phyloP scores from a whole-genome alignment of 2,888 invertebrate genomes.

The Steinernema scapterisci region DNA sequence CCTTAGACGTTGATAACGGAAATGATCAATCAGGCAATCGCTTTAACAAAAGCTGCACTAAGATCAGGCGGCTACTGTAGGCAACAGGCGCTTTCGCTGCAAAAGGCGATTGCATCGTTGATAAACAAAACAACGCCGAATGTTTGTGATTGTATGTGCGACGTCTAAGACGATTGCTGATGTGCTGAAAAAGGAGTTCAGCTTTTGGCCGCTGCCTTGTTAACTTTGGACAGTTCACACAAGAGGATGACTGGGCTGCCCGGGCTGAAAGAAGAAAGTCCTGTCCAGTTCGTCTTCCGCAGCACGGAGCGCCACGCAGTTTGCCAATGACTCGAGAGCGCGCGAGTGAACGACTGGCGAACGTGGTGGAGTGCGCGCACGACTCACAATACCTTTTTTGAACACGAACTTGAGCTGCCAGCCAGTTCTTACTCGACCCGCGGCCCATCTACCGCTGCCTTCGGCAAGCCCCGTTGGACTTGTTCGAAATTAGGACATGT shows the following conservation, averaged over 20 bases:
- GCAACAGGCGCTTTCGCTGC: slow-evolving; percentile 29
- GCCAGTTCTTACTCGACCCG: not conserved
- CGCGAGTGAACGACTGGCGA: slow-evolving; percentile 10
- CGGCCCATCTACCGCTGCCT: not conserved
- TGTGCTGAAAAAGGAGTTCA: not conserved
- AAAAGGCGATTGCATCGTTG: slow-evolving; percentile 15
- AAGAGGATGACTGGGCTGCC: no score
- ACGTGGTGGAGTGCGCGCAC: slow-evolving; percentile 23
- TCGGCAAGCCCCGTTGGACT: not conserved
- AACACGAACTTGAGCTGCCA: slow-evolving; percentile 20
- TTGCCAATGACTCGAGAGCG: slow-evolving; percentile 19
- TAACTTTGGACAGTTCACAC: no score
- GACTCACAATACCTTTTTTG: slow-evolving; percentile 24
- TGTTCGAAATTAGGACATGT: no score
- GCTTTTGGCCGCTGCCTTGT: not conserved
- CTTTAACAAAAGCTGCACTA: not conserved
- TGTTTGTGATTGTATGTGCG: not conserved
- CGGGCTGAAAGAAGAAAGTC: no score
- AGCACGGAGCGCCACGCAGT: slow-evolving; percentile 20
- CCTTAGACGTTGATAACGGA: slow-evolving; percentile 13
- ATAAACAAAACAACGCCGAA: not conserved
- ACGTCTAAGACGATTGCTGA: no score
- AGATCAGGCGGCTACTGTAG: slow-evolving; percentile 10
- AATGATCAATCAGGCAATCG: not conserved
- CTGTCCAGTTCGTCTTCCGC: not conserved